Conservation (phyloP, 2,113 vertebrate species). For the Hippolais icterina region DNA sequence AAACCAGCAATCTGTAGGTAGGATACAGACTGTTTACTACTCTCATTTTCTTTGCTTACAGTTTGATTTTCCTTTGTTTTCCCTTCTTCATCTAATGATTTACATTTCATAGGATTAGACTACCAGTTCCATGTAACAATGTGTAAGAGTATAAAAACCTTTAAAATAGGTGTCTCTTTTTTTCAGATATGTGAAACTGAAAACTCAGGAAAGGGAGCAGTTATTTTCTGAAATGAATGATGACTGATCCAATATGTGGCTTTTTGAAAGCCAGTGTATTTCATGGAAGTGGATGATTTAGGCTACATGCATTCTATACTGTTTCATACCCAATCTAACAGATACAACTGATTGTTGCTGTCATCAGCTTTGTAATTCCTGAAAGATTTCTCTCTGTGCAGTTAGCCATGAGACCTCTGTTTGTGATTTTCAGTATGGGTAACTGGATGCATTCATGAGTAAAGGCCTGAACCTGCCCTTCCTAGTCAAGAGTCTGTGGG, state of each 20-base stretch:
- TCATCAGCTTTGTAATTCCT: not conserved
- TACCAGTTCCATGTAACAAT: not conserved
- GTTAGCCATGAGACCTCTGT: not conserved
- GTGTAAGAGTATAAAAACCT: not conserved
- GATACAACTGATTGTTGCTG: not conserved
- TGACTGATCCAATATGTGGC: not conserved
- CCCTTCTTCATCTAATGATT: not conserved
- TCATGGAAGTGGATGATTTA: not conserved
- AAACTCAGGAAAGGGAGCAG: not conserved
- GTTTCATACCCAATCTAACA: not conserved
- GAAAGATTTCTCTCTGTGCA: not conserved
- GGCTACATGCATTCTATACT: not conserved
- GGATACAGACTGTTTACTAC: not conserved
- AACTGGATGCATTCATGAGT: not conserved
- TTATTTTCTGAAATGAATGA: not conserved
- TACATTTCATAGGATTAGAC: not conserved
- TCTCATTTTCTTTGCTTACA: not conserved
- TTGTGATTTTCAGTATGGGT: not conserved
- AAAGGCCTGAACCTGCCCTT: not conserved
- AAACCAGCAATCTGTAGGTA: not conserved
- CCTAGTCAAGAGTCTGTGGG: not conserved
- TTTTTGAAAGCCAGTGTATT: not conserved
- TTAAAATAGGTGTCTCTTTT: not conserved
- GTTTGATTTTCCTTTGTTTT: not conserved
- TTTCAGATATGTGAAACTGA: not conserved